Evolutionary conservation across 2,888 invertebrate genomes (phyloP), one percentile per base, ranked within the genome.

Genomic region (Mesorhabditis sp.): DNA sequence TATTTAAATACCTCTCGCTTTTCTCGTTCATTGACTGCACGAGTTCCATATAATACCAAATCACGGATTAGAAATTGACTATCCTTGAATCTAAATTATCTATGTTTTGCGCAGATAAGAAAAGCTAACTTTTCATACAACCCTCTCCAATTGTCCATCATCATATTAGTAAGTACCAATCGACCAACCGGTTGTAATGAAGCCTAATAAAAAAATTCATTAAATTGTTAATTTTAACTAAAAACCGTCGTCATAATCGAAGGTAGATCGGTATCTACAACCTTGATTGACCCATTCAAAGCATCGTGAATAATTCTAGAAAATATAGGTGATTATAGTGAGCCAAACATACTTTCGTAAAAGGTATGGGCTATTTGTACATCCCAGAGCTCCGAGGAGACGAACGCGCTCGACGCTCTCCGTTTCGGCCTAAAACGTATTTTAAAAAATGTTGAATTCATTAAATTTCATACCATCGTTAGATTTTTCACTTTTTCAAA

Each of bases 121-220:
- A 13, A 28, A 62, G 7, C 63, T 13, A 2, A 72, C 72, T 61
- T 69, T 42, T 69, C 67, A 6, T 58, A 43, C 4, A 72, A 28
- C 15, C 66, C 65, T 58, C 69, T 72, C 78, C 78, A 78, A 65
- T 76, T 78, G 62, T 78, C 78, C 4, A 76, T 70, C 45, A 78
- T 70, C 70, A 71, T 75, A 65, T 78, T 73, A 4, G 75, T 72
- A 10, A 73, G 72, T n/a, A 76, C 69, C 5, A 73, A 70, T 61
- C 65, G 65, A 64, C 78, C 78, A 7, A 78, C 78, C 44, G 73
- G 71, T 65, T 72, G 67, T 13, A 13, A 50, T 13, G 58, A 10
- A n/a, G 58, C 58, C 58, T 50, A 50, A 28, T 28, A 1, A 28
- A 28, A 28, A 28, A 28, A 28, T 28, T 28, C 28, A 28, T 28